Evolutionary conservation across 1,140 invertebrate species (phyloP), one percentile per base, ranked within the genome.

Genomic region (Lepidostoma basale): DNA sequence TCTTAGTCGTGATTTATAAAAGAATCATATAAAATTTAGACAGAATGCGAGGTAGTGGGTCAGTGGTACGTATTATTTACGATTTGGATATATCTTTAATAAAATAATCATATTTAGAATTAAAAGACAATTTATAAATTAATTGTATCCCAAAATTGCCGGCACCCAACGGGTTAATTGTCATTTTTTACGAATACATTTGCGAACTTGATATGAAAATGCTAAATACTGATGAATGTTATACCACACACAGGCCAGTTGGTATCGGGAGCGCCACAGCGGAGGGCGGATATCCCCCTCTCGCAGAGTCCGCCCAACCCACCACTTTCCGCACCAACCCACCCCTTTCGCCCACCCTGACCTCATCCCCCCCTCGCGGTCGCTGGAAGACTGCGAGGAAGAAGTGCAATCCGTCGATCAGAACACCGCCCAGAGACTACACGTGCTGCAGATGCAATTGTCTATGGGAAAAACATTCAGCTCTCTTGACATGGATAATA

Each of bases 391-490:
- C 8, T 62, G 40, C 25, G 68, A 68, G 54, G 75, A 78, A 72
- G 67, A 73, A 59, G 66, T 74, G 63, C 69, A 77, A 54, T 72
- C 74, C 26, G 20, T 69, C n/a, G 75, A 76, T 65, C 71, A 74
- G 65, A 77, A 77, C 67, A 75, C 74, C 16, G 75, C 69, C 23
- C 75, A 80, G 67, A 68, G 69, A 49, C 62, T 74, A 9, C 75
- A 76, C 49, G 74, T 83, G 25, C 66, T 82, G 47, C 77, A 81
- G 73, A 83, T 81, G 76, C 81, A 83, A 74, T 65, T 78, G 39
- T 70, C 74, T 18, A 64, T 83, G 58, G 79, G 81, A 73, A 79
- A 78, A 69, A 76, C 75, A 63, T 72, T 80, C 68, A 75, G 77
- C n/a, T 75, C 78, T 40, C 74, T 81, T 63, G 78, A 81, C 69